These are phyloP conservation scores for Pelecanoides urinatrix DNA, from an alignment of 2,113 vertebrate genomes.

Conservation along the genomic window DNA sequence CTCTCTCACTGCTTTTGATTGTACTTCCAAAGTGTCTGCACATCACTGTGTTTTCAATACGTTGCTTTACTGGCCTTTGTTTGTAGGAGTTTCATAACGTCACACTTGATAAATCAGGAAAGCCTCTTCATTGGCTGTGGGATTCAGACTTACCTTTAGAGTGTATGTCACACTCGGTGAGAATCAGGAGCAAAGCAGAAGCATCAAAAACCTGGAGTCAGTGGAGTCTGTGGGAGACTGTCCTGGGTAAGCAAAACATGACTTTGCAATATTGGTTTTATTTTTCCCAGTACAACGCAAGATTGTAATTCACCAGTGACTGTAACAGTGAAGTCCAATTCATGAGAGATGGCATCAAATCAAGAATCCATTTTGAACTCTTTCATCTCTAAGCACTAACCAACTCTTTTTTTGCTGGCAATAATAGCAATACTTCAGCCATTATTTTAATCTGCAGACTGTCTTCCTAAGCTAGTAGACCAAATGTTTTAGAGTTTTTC, in stretches of 20 bases:
- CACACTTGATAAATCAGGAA: slow-evolving; percentile 15
- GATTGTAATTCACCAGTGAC: neutral
- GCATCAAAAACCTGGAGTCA: slow-evolving; percentile 44
- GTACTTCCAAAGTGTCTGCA: neutral
- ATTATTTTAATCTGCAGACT: neutral
- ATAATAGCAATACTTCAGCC: neutral
- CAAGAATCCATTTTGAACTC: neutral
- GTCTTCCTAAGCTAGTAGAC: neutral
- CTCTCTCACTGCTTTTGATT: neutral
- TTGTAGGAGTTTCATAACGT: slow-evolving; percentile 64
- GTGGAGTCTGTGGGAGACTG: slow-evolving; percentile 65
- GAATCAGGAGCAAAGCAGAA: slow-evolving; percentile 53
- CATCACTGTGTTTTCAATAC: neutral
- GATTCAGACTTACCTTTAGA: slow-evolving; percentile 71
- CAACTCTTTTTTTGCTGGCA: neutral
- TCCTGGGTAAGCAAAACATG: slow-evolving; percentile 52
- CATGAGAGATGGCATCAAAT: neutral
- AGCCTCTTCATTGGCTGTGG: slow-evolving; percentile 66
- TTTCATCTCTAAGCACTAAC: neutral
- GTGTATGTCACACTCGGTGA: slow-evolving; percentile 65
- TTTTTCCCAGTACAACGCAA: neutral
- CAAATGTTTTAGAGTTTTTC: neutral
- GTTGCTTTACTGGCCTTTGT: neutral
- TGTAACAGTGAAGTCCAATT: neutral
- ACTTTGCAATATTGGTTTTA: neutral